Evolutionary conservation across 2,113 vertebrate species (phyloP).

Genomic region (Microcebus griseorufus): DNA sequence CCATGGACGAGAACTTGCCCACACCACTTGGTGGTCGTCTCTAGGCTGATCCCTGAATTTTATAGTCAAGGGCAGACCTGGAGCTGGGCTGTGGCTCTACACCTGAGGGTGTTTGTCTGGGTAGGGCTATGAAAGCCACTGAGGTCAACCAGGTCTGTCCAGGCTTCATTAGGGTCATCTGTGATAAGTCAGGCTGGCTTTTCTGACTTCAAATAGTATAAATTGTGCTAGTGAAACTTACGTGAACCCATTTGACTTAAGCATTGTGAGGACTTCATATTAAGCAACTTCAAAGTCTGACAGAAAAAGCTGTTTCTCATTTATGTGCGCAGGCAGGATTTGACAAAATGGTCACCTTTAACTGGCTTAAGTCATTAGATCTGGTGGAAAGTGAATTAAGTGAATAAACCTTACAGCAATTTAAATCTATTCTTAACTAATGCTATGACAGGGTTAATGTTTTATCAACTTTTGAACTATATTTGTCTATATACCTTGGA

Average conservation of each 20-base stretch:
- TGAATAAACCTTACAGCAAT: background rate
- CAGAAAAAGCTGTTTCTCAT: too few relatives aligned
- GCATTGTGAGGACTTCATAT: background rate
- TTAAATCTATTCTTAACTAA: too few relatives aligned
- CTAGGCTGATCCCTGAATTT: background rate
- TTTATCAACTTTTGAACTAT: background rate
- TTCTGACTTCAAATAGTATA: background rate
- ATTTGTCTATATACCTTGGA: background rate
- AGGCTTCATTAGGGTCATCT: background rate
- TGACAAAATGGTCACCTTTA: background rate
- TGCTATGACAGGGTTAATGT: too few relatives aligned
- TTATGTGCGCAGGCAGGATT: background rate
- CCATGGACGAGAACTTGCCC: background rate
- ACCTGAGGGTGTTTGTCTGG: too few relatives aligned
- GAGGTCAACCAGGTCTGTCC: background rate
- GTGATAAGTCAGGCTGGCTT: background rate
- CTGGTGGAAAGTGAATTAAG: background rate
- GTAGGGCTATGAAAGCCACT: background rate
- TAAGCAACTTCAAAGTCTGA: background rate
- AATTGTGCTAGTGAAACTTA: background rate
- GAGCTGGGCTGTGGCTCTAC: too few relatives aligned
- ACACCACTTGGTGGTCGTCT: background rate
- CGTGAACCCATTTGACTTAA: background rate
- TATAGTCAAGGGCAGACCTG: background rate
- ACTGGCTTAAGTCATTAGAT: background rate